A percentile compares a stretch with the other conserved stretches of the same genome.
Evolutionary conservation across 2,888 invertebrate species (phyloP).

Genomic region (Microctonus aethiopoides): DNA sequence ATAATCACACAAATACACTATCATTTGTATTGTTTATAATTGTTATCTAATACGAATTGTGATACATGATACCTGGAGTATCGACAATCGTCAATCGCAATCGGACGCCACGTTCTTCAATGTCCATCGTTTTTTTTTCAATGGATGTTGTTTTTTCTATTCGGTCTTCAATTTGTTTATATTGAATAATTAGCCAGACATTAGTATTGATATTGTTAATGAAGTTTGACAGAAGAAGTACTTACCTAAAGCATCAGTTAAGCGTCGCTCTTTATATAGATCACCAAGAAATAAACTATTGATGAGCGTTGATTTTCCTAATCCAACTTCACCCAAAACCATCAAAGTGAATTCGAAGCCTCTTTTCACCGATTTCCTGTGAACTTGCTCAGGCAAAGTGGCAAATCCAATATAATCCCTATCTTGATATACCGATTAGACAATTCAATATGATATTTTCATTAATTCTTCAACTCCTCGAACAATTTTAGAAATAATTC

Average conservation of each 20-base stretch:
- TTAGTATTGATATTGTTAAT: no score
- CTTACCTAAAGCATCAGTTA: conserved; percentile 78
- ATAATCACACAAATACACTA: neutral
- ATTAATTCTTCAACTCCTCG: neutral
- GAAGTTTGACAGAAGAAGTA: no score
- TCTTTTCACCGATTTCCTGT: conserved; percentile 94
- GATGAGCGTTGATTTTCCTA: conserved; percentile 94
- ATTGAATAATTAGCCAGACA: no score
- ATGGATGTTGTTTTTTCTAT: conserved; percentile 72
- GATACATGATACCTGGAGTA: conserved; percentile 78
- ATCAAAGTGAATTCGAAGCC: conserved; percentile 97
- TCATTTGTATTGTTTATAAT: no score
- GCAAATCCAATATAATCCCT: conserved; percentile 89
- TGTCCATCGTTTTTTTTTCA: conserved; percentile 86
- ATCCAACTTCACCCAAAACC: conserved; percentile 94
- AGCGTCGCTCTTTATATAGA: conserved; percentile 86
- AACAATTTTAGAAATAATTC: neutral
- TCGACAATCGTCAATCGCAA: conserved; percentile 92
- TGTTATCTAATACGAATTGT: no score
- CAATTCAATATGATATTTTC: conserved; percentile 41
- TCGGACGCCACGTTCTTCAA: conserved; percentile 93
- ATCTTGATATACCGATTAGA: no score
- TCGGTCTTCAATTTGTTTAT: conserved; percentile 67
- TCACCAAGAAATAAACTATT: conserved; percentile 95
- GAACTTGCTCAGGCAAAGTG: conserved; percentile 94